Percentiles rank a stretch among this genome's conserved stretches.
phyloP scores from a whole-genome alignment of 2,888 invertebrate species.

The Rugalucina vietnamica region DNA sequence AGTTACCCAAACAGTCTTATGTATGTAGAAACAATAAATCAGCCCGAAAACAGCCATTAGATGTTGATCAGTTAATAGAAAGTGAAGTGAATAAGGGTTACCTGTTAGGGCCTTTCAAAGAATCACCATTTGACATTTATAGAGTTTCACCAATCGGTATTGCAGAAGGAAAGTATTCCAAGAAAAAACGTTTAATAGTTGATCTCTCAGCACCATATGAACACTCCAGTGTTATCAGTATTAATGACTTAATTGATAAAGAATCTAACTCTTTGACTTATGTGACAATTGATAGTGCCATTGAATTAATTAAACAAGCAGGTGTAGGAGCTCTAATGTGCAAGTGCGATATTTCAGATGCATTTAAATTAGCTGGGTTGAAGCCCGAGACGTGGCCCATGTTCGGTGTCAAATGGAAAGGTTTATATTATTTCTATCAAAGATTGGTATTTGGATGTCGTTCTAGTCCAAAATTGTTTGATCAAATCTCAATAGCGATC shows the following conservation, averaged over 20 bases:
- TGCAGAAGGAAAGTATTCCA: too few species aligned
- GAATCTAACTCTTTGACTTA: background rate
- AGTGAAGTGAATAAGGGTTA: too few species aligned
- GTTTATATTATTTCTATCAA: background rate
- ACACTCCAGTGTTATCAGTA: background rate
- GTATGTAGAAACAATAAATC: too few species aligned
- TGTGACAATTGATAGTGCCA: background rate
- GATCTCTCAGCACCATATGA: background rate
- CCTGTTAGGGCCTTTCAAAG: too few species aligned
- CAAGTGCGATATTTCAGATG: slow-evolving; percentile 8
- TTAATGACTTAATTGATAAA: background rate
- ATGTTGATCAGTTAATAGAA: too few species aligned
- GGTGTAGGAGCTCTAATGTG: background rate
- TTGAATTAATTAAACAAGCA: background rate
- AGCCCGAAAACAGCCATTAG: too few species aligned
- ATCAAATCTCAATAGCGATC: background rate
- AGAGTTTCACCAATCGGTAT: too few species aligned
- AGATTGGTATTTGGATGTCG: slow-evolving; percentile 15
- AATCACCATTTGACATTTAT: too few species aligned
- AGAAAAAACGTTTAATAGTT: slow-evolving; percentile 1
- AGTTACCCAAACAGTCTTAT: too few species aligned
- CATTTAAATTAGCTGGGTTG: slow-evolving; percentile 10
- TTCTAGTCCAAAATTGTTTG: slow-evolving; percentile 23
- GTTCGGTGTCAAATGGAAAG: slow-evolving; percentile 19
- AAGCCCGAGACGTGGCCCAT: background rate